phyloP scores from a whole-genome alignment of 2,888 invertebrate species.

The Nebria salina region DNA sequence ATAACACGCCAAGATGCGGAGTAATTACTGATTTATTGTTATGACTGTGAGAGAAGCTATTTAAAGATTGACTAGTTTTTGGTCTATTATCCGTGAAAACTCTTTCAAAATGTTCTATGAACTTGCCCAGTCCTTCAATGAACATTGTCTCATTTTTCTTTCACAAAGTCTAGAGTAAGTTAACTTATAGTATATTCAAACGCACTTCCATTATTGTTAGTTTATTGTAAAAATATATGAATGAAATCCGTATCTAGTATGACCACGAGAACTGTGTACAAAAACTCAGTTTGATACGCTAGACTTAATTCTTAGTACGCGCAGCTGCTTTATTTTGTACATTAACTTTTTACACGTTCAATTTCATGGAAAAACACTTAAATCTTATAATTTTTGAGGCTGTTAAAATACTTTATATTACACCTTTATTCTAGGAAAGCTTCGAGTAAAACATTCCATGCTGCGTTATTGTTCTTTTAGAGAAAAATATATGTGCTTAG shows the following conservation, averaged over 20 bases:
- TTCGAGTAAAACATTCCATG: too few relatives aligned
- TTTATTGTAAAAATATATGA: conserved; percentile 34
- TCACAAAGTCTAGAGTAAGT: not conserved
- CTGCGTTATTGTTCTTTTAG: too few relatives aligned
- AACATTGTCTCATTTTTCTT: conserved; percentile 32
- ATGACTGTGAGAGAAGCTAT: conserved; percentile 24
- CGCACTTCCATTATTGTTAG: conserved; percentile 10
- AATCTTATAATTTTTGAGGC: not conserved
- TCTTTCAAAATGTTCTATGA: conserved; percentile 34
- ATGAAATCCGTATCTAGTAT: conserved; percentile 39
- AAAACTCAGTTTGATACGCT: conserved; percentile 29
- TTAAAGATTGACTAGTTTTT: conserved; percentile 29
- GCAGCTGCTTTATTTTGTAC: conserved; percentile 27
- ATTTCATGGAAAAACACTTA: conserved; percentile 2
- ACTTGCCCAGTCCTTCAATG: conserved; percentile 30
- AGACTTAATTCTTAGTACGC: conserved; percentile 27
- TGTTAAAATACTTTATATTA: too few relatives aligned
- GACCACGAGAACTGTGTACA: conserved; percentile 23
- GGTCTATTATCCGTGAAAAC: conserved; percentile 39
- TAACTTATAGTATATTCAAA: conserved; percentile 10
- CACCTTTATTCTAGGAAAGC: too few relatives aligned
- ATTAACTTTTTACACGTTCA: conserved; percentile 30
- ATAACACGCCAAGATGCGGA: conserved; percentile 34
- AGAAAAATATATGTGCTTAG: too few relatives aligned
- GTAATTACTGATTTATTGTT: conserved; percentile 47